Base-by-base conservation (phyloP, 2,888 invertebrate genomes). In the Dichetophora obliterata region DNA sequence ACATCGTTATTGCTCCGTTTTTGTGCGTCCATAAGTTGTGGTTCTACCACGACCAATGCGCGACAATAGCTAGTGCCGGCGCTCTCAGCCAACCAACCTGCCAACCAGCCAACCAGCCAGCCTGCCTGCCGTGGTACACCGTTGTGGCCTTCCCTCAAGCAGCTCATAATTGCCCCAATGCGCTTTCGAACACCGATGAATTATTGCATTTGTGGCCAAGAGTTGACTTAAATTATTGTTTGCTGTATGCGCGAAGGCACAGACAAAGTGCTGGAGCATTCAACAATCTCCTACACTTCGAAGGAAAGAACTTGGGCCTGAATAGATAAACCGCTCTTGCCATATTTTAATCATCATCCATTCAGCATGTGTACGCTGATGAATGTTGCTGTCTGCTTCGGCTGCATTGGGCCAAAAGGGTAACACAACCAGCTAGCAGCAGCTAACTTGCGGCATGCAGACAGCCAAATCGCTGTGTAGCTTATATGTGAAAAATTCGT, bases 111-210 rank as follows among this genome's bases (percentile, higher is more conserved):
- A 5, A 11, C 24, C 61, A 14, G 24, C 63, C 24, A 2, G 43
- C 24, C 22, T 48, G 19, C 48, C 68, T 22, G 19, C 66, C 48
- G 22, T 54, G 19, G 9, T n/a, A 22, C 9, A 19, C 19, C 19
- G 8, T 54, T 54, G 6, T 54, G 54, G n/a, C 22, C 54, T 22
- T 27, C 61, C 68, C 59, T 16, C 50, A 11, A 24, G 50, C 48
- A 22, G 68, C 48, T 48, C 72, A 72, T 72, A 74, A 74, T 74
- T 74, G 74, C 66, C 52, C 24, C 24, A 74, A 66, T 52, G 74
- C 74, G 74, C 66, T 74, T 74, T 66, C 54, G 52, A 74, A 74
- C 54, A 52, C 66, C 65, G 54, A 74, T 74, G 74, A 66, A 27
- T 74, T 74, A 74, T 74, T 74, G 66, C 66, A 16, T n/a, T 74